phyloP scores from a whole-genome alignment of 2,888 invertebrate species.

The Sphinx pinastri region DNA sequence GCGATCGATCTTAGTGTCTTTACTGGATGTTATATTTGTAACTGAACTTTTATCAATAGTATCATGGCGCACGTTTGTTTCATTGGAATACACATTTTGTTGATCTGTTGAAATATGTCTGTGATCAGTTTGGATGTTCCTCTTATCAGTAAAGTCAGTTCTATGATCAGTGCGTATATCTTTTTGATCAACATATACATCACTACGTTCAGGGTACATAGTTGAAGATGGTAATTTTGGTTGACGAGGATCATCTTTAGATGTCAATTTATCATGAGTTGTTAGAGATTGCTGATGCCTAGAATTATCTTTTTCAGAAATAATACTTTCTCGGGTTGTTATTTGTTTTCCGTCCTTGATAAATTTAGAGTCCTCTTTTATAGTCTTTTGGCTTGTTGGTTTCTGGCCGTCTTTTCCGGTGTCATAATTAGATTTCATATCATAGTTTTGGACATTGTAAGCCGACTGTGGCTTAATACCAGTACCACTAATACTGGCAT shows the following conservation, averaged over 20 bases:
- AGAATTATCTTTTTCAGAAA: conserved; percentile 71
- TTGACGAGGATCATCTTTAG: conserved; percentile 43
- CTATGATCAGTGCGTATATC: conserved; percentile 14
- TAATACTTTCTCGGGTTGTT: conserved; percentile 66
- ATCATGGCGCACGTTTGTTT: conserved; percentile 32
- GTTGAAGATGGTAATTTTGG: conserved; percentile 35
- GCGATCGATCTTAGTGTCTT: conserved; percentile 53
- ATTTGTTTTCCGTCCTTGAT: conserved; percentile 74
- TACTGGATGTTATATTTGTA: conserved; percentile 47
- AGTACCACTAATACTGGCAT: conserved; percentile 82
- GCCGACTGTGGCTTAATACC: conserved; percentile 83
- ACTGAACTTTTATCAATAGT: conserved; percentile 48
- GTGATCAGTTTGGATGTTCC: conserved; percentile 14
- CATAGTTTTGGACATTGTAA: conserved; percentile 79
- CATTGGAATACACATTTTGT: conserved; percentile 30
- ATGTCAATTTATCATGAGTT: conserved; percentile 57
- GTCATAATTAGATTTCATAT: conserved; percentile 83
- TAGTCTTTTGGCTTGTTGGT: conserved; percentile 67
- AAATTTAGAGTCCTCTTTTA: conserved; percentile 71
- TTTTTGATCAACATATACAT: conserved; percentile 11
- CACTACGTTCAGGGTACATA: conserved; percentile 4
- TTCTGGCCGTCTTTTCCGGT: conserved; percentile 80
- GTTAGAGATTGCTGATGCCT: conserved; percentile 65
- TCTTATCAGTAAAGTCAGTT: conserved; percentile 13
- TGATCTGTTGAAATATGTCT: conserved; percentile 36